Evolutionary conservation across 2,797 vertebrate species (phyloP).

Genomic region (Phoxinus dragarum): DNA sequence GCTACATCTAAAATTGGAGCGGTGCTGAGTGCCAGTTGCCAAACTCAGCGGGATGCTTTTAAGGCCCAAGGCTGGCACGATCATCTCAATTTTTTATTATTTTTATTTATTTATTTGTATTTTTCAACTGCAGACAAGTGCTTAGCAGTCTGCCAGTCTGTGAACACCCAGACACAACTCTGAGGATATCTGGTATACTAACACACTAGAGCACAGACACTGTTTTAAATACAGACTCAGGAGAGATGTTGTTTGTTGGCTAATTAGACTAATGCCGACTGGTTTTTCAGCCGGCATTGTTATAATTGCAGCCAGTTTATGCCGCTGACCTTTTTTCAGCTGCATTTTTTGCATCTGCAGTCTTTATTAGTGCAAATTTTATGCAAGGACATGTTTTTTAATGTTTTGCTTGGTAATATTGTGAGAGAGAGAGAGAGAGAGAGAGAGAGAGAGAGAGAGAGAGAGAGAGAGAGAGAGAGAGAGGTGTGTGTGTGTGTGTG

Average conservation of each 20-base stretch:
- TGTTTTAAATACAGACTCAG: conserved; percentile 56
- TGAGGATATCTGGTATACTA: conserved; percentile 41
- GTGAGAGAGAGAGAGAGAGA: not conserved
- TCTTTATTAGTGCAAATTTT: conserved; percentile 54
- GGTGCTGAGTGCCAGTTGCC: conserved; percentile 52
- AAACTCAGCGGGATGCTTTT: conserved; percentile 52
- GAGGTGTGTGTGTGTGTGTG: not conserved
- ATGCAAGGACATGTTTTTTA: conserved; percentile 57
- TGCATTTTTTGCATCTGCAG: conserved; percentile 51
- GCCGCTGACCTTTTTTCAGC: conserved; percentile 51
- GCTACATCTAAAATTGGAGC: conserved; percentile 50
- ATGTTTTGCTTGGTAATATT: conserved; percentile 50
- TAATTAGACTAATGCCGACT: conserved; percentile 46
- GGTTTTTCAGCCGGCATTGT: conserved; percentile 49
- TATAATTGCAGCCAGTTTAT: conserved; percentile 51
- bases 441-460: too few species aligned
- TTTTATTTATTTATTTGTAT: conserved; percentile 55
- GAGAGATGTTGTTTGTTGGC: conserved; percentile 53
- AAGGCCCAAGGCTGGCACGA: conserved; percentile 45
- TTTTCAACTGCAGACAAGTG: conserved; percentile 48
- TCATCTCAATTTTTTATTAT: conserved; percentile 48
- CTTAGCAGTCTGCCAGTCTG: conserved; percentile 39
- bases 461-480: too few species aligned
- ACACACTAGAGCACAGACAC: conserved; percentile 28
- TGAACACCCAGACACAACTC: conserved; percentile 47